Evolutionary conservation across 2,113 vertebrate species (phyloP).

Genomic region (Plestiodon gilberti): DNA sequence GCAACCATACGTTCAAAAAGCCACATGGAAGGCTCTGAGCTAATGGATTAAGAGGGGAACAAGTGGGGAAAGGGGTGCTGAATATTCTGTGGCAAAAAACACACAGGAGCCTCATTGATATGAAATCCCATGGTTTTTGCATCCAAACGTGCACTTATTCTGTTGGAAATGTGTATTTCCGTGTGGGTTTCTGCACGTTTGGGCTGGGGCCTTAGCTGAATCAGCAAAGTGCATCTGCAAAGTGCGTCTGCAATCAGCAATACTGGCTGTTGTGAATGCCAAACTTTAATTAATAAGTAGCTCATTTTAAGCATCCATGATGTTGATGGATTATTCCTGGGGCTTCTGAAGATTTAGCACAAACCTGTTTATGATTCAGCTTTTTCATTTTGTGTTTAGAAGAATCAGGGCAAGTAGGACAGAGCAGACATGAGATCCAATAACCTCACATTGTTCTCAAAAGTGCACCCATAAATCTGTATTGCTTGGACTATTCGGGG

Average conservation of each 20-base stretch:
- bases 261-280: neutral
- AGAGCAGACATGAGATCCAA: neutral
- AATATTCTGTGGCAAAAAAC: no score
- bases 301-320: neutral
- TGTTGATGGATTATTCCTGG: neutral
- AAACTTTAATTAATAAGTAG: neutral
- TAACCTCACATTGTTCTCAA: conserved; percentile 2
- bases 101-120: no score
- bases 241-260: no score
- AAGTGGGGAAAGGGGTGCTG: no score
- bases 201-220: neutral
- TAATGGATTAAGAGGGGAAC: no score
- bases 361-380: neutral
- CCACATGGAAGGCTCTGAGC: no score
- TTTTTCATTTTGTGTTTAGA: neutral
- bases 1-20: no score
- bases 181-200: no score
- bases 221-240: neutral
- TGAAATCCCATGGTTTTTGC: no score
- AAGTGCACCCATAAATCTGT: neutral
- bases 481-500: neutral
- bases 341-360: neutral
- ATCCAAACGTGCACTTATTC: no score
- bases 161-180: neutral
- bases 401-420: neutral